Evolutionary conservation across 2,113 vertebrate genomes (phyloP).

Genomic region (Phyllostomus discolor): DNA sequence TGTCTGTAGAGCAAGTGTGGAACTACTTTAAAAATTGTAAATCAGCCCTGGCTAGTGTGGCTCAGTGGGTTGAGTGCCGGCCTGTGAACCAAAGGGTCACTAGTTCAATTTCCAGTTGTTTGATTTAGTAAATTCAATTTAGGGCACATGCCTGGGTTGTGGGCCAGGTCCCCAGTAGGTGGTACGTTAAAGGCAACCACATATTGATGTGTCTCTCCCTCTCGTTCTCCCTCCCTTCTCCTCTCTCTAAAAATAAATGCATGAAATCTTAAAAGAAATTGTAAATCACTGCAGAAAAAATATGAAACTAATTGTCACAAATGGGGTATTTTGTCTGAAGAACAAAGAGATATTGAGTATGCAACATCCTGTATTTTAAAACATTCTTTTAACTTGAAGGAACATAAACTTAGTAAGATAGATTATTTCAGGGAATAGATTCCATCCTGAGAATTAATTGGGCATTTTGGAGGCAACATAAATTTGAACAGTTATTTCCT

Average conservation of each 20-base stretch:
- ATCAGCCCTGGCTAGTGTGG: neutral
- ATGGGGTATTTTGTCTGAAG: neutral
- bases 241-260: too few species aligned
- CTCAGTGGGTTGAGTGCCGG: too few species aligned
- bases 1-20: neutral
- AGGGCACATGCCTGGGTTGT: too few species aligned
- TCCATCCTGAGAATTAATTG: slow-evolving; percentile 54
- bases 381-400: slow-evolving; percentile 55
- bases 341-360: neutral
- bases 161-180: too few species aligned
- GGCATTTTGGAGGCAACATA: slow-evolving; percentile 46
- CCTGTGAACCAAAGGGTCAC: too few species aligned
- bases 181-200: too few species aligned
- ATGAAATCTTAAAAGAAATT: neutral
- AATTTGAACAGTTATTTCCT: slow-evolving; percentile 52
- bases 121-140: too few species aligned
- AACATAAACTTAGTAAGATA: slow-evolving; percentile 60
- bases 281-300: neutral
- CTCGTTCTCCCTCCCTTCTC: too few species aligned
- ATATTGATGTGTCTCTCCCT: too few species aligned
- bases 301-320: slow-evolving; percentile 34
- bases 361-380: slow-evolving; percentile 53
- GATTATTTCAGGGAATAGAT: slow-evolving; percentile 42
- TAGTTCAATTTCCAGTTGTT: too few species aligned
- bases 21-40: slow-evolving; percentile 1